phyloP scores from a whole-genome alignment of 2,113 vertebrate species.

The Rynchops niger region DNA sequence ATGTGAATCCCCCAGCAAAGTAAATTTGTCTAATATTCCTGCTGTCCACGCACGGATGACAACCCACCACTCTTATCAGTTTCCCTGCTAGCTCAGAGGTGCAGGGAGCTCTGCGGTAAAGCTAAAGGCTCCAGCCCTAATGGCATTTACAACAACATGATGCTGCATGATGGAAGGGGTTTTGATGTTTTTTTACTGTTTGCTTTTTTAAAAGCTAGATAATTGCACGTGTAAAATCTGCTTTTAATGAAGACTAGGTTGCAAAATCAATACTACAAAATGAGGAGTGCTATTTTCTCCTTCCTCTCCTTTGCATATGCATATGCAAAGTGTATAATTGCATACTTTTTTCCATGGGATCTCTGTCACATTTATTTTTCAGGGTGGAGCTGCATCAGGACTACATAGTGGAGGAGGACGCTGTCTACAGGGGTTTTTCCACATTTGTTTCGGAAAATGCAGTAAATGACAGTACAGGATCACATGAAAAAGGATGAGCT shows the following conservation, averaged over 20 bases:
- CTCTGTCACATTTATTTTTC: constrained; percentile 37
- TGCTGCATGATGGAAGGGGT: neutral
- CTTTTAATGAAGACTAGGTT: constrained; percentile 23
- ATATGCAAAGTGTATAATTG: constrained; percentile 49
- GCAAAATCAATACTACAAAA: constrained; percentile 50
- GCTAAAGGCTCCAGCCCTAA: neutral
- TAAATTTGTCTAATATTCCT: neutral
- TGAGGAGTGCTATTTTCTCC: constrained; percentile 34
- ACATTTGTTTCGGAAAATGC: neutral
- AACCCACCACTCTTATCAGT: neutral
- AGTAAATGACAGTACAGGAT: neutral
- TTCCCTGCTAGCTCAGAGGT: neutral
- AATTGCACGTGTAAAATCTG: constrained; percentile 16
- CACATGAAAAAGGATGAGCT: neutral
- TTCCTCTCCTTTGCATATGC: constrained; percentile 32
- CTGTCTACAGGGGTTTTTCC: constrained; percentile 21
- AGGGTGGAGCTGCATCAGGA: constrained; percentile 39
- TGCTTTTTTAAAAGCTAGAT: constrained; percentile 26
- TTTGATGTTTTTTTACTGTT: neutral
- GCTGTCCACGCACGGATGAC: neutral
- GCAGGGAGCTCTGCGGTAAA: neutral
- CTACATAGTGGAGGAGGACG: neutral
- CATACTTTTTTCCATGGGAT: constrained; percentile 22
- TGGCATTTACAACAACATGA: neutral
- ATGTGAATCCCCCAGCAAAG: neutral